Evolutionary conservation across 2,113 vertebrate species (phyloP).

Genomic region (Rhynchomys soricoides): DNA sequence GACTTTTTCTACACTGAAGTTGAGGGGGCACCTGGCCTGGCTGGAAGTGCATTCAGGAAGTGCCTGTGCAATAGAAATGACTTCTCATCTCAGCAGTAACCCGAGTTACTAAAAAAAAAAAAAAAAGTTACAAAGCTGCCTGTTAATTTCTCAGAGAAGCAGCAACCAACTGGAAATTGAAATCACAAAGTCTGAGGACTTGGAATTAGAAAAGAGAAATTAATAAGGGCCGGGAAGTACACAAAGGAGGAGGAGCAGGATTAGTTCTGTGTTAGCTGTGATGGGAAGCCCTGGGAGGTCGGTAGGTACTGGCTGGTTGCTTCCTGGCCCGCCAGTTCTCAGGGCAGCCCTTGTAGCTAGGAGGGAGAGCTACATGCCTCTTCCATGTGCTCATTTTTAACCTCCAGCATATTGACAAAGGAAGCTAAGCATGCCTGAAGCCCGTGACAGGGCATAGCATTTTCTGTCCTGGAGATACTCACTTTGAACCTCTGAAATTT

Average conservation of each 20-base stretch:
- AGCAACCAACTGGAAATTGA: background rate
- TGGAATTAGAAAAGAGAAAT: constrained; percentile 11
- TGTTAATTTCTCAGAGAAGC: background rate
- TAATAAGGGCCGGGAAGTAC: background rate
- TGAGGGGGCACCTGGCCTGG: background rate
- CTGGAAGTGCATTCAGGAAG: background rate
- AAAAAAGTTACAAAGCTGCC: background rate
- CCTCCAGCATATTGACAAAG: background rate
- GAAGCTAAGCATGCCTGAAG: background rate
- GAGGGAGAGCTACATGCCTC: background rate
- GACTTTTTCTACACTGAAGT: background rate
- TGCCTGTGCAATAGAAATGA: background rate
- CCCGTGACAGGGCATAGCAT: background rate
- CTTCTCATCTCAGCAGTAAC: background rate
- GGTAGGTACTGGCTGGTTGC: fast-evolving
- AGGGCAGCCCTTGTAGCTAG: background rate
- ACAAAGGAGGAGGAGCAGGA: background rate
- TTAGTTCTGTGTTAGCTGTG: fast-evolving
- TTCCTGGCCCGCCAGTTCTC: background rate
- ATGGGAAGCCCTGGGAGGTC: background rate
- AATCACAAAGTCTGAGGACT: background rate
- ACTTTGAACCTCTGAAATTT: no score
- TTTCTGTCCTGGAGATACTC: background rate
- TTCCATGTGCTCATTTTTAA: background rate
- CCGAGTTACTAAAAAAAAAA: background rate